Conservation (phyloP, 2,797 vertebrate genomes). For the Uromys caudimaculatus region DNA sequence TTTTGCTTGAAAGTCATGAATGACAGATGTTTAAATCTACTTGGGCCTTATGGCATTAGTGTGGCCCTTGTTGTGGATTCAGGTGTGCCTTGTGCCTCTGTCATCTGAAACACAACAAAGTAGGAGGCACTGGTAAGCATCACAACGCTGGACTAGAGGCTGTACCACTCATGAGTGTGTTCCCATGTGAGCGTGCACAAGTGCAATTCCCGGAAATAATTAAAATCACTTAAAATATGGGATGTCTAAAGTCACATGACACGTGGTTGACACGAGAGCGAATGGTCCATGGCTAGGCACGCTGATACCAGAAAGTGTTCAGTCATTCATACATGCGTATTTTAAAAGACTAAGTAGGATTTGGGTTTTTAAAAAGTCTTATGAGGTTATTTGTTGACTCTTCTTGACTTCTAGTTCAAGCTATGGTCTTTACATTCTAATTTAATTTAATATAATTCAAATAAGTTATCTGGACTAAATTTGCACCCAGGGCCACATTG, state of each 20-base stretch:
- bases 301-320: not conserved
- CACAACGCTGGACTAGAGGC: not conserved
- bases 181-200: fast-evolving
- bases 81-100: not conserved
- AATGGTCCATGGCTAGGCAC: not conserved
- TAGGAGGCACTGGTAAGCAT: not conserved
- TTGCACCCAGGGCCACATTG: slow-evolving; percentile 98
- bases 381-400: slow-evolving; percentile 97
- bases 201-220: not conserved
- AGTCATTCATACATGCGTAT: not conserved
- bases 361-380: slow-evolving; percentile 48
- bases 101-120: not conserved
- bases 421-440: slow-evolving; percentile 99
- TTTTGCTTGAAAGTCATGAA: not conserved
- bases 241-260: not conserved
- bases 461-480: slow-evolving; percentile 99
- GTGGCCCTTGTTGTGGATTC: not conserved
- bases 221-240: not conserved
- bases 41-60: not conserved
- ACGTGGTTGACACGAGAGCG: not conserved
- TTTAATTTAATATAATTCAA: not conserved
- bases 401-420: slow-evolving; percentile 97
- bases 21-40: not conserved
- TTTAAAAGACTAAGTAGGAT: slow-evolving; percentile 90
- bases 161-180: not conserved